Conservation (phyloP, 2,797 vertebrate species). For the Spinibarbus caldwelli region DNA sequence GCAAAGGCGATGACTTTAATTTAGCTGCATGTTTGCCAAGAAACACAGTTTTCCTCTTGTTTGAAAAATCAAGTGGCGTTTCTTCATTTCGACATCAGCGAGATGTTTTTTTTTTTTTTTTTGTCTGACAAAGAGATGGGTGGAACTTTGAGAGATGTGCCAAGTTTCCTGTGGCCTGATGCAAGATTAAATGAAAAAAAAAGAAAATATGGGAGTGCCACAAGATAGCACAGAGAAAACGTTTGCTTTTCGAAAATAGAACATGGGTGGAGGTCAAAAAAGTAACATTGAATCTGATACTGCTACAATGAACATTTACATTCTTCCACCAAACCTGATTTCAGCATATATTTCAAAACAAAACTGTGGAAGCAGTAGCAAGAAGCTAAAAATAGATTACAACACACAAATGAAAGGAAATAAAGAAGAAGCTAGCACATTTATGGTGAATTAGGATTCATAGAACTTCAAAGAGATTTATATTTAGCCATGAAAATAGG, state of each 20-base stretch:
- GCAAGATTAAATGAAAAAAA: constrained; percentile 45
- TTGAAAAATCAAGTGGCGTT: constrained; percentile 28
- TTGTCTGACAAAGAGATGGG: constrained; percentile 43
- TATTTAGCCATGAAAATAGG: constrained; percentile 31
- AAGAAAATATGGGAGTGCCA: neutral
- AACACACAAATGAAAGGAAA: constrained; percentile 21
- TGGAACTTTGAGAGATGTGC: constrained; percentile 62
- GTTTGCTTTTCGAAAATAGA: constrained; percentile 6
- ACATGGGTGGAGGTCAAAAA: neutral
- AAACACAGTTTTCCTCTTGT: constrained; percentile 20
- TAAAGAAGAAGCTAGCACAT: neutral
- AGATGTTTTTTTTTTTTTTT: constrained; percentile 15
- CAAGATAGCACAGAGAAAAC: constrained; percentile 24
- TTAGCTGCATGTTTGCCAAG: constrained; percentile 6
- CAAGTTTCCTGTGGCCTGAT: constrained; percentile 72
- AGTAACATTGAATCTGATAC: neutral
- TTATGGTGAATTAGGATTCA: constrained; percentile 19
- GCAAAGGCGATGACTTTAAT: neutral
- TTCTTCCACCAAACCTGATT: neutral
- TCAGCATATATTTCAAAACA: constrained; percentile 22
- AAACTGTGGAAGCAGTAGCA: neutral
- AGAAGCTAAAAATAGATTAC: constrained; percentile 1
- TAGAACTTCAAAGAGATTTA: constrained; percentile 39
- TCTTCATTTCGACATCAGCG: constrained; percentile 36
- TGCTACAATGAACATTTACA: neutral